phyloP scores from a whole-genome alignment of 2,888 invertebrate genomes.

The Cephonodes hylas region DNA sequence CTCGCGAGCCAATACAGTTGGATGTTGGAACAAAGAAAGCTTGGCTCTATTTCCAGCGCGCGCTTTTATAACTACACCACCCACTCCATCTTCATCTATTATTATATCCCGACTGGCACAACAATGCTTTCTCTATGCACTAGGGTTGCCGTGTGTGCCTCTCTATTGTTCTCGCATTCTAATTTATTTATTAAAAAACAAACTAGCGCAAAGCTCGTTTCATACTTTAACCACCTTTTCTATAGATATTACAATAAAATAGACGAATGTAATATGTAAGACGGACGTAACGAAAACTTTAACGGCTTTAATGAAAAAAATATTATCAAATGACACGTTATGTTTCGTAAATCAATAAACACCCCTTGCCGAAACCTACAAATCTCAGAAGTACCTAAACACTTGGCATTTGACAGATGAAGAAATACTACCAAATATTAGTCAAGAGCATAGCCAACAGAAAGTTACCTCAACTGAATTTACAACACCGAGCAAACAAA shows the following conservation, averaged over 20 bases:
- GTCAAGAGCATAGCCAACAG: neutral
- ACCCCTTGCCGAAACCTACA: neutral
- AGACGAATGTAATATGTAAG: too few relatives aligned
- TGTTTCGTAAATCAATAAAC: neutral
- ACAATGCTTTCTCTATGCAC: slow-evolving; percentile 16
- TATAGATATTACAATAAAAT: too few relatives aligned
- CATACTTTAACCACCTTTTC: neutral
- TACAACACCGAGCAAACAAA: neutral
- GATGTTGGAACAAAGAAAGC: slow-evolving; percentile 30
- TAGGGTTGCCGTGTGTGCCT: neutral
- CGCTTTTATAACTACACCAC: slow-evolving; percentile 27
- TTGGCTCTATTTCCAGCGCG: slow-evolving; percentile 29
- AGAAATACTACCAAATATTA: neutral
- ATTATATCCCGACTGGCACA: slow-evolving; percentile 17
- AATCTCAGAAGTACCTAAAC: neutral
- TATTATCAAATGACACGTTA: too few relatives aligned
- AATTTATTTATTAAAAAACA: neutral
- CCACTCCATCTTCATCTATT: slow-evolving; percentile 24
- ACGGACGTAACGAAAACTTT: too few relatives aligned
- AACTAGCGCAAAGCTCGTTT: too few relatives aligned
- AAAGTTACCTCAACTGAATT: neutral
- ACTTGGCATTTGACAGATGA: neutral
- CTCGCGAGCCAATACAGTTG: slow-evolving; percentile 18
- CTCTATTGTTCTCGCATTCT: neutral
- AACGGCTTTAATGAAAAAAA: too few relatives aligned